Evolutionary conservation across 2,888 invertebrate genomes (phyloP).

Genomic region (Parnassius apollo): DNA sequence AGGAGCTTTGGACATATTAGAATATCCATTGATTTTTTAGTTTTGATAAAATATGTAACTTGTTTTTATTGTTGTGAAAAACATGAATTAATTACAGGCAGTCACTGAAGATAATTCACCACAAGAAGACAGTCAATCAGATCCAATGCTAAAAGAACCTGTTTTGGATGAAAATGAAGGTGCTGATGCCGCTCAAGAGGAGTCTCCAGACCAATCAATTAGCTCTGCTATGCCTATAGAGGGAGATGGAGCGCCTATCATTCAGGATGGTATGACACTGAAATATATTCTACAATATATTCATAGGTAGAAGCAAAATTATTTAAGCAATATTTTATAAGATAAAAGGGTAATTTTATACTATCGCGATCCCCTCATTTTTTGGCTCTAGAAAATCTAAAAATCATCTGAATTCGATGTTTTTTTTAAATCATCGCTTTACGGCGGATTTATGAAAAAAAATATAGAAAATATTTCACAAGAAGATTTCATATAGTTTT

Average conservation of each 20-base stretch:
- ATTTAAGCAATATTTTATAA: too few relatives aligned
- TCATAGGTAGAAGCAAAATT: neutral
- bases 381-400: too few relatives aligned
- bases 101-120: conserved; percentile 64
- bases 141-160: conserved; percentile 60
- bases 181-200: conserved; percentile 58
- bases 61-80: neutral
- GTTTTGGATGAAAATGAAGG: conserved; percentile 57
- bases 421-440: too few relatives aligned
- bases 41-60: neutral
- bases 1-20: too few relatives aligned
- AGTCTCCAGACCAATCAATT: conserved; percentile 75
- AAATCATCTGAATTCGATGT: too few relatives aligned
- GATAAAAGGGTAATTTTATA: too few relatives aligned
- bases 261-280: conserved; percentile 62
- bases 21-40: too few relatives aligned
- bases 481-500: too few relatives aligned
- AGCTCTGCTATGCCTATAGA: conserved; percentile 74
- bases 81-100: conserved; percentile 40
- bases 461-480: too few relatives aligned
- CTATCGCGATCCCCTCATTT: too few relatives aligned
- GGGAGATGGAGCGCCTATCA: conserved; percentile 62
- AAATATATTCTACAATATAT: neutral
- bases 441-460: too few relatives aligned
- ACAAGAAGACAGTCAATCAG: conserved; percentile 64